These are phyloP conservation scores for Metridium senile DNA, from an alignment of 92 coral and sea anemone genomes.

Conservation along the genomic window DNA sequence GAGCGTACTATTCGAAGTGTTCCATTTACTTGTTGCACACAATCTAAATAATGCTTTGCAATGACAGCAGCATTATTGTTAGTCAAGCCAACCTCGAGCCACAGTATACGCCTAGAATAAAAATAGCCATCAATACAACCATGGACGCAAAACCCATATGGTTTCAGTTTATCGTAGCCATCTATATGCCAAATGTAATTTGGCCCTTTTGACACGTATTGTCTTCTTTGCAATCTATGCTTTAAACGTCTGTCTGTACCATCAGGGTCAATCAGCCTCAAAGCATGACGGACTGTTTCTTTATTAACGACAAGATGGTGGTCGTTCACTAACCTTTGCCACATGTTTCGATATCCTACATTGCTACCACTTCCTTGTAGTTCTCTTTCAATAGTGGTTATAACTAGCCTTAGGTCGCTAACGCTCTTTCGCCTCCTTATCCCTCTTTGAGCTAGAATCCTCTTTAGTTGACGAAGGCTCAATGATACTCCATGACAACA, in stretches of 20 bases:
- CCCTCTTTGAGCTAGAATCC: conserved; percentile 20
- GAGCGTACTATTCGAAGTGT: conserved; percentile 27
- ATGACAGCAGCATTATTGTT: conserved; percentile 36
- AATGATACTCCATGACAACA: conserved; percentile 27
- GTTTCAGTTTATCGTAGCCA: conserved; percentile 56
- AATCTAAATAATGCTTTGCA: conserved; percentile 43
- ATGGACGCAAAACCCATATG: conserved; percentile 40
- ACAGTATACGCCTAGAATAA: conserved; percentile 21
- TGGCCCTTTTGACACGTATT: conserved; percentile 36
- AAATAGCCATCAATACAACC: conserved; percentile 35
- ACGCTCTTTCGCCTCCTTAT: conserved; percentile 15
- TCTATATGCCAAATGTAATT: conserved; percentile 55
- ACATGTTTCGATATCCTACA: conserved; percentile 31
- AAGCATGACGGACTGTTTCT: conserved; percentile 22
- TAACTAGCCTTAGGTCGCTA: background rate
- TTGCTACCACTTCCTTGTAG: conserved; percentile 23
- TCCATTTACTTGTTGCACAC: conserved; percentile 26
- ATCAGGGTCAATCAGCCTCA: conserved; percentile 34
- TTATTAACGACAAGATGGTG: conserved; percentile 5
- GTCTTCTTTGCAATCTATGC: conserved; percentile 26
- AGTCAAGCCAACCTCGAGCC: conserved; percentile 36
- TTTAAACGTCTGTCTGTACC: conserved; percentile 14
- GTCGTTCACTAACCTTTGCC: conserved; percentile 19
- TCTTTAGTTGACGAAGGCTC: conserved; percentile 33
- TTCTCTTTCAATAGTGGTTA: conserved; percentile 10